Base-by-base conservation (phyloP, 2,888 invertebrate species). In the Hypselothyrea guttata region DNA sequence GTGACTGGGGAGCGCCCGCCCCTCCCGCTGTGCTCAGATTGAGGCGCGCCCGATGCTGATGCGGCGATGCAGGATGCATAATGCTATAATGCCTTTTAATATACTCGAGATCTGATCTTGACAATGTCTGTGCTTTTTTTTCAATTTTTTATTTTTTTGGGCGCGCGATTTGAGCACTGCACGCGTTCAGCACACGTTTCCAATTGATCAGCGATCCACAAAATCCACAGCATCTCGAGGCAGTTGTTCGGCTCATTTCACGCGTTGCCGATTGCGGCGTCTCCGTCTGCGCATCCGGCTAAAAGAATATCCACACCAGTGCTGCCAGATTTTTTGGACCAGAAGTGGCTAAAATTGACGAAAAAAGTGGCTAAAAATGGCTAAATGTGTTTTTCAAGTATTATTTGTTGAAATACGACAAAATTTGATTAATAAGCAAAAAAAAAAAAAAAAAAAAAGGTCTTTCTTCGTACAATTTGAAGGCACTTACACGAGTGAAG, bases 21-120 rank as follows among this genome's bases (percentile, higher is more conserved):
- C 78, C 40, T 65, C 83, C 85, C 22, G 84, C 11, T 8, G 64
- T 27, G 12, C 46, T 63, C 28, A 69, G 9, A 18, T 77, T 61
- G 12, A 76, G 60, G 16, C 88, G 87, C 18, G 81, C 11, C 7
- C 88, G 87, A 63, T 87, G 86, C 37, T 72, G 82, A 54, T 81
- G 84, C 34, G 85, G 71, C 47, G 87, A 75, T 16, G 84, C 72
- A 54, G 82, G 59, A 84, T 87, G 86, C 88, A 87, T 88, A 44
- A 27, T 69, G 30, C n/a, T n/a, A n/a, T n/a, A n/a, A n/a, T n/a
- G n/a, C n/a, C n/a, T n/a, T n/a, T n/a, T n/a, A n/a, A 11, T 2
- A 2, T 11, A 13, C 13, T 9, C 37, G 12, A 40, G 7, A 5
- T 4, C 12, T 22, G 22, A 22, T 22, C 8, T 8, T 33, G 33